phyloP scores from a whole-genome alignment of 2,113 vertebrate genomes.

The Eretmodus cyanostictus region DNA sequence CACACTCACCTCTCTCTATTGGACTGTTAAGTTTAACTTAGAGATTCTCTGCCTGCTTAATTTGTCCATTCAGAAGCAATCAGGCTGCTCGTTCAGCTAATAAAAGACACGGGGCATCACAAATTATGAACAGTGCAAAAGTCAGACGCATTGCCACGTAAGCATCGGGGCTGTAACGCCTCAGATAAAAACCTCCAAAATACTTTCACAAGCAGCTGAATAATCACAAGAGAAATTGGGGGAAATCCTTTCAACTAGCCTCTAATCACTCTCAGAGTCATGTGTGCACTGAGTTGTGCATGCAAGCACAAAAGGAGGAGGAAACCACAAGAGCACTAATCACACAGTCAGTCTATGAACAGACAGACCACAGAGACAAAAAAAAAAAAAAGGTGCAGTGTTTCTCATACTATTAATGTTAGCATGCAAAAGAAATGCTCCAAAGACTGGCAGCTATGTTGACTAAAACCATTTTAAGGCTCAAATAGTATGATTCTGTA shows the following conservation, averaged over 20 bases:
- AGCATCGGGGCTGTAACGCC: background rate
- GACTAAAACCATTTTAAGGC: background rate
- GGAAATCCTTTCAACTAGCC: background rate
- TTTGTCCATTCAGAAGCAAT: background rate
- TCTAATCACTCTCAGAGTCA: background rate
- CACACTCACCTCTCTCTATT: background rate
- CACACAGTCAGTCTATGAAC: background rate
- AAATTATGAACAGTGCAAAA: background rate
- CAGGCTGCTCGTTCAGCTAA: background rate
- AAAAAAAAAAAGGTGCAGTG: background rate
- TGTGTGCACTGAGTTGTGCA: background rate
- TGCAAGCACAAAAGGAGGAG: background rate
- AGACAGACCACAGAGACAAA: background rate
- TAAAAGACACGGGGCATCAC: background rate
- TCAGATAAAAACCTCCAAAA: background rate
- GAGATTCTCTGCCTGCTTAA: background rate
- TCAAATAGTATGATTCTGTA: constrained; percentile 18
- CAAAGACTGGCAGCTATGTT: background rate
- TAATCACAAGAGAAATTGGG: background rate
- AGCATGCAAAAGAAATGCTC: background rate
- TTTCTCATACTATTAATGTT: background rate
- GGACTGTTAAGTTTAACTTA: background rate
- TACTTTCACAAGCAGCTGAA: background rate
- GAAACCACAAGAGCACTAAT: constrained; percentile 7
- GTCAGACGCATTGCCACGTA: background rate